These are phyloP conservation scores for Camponotus vicinus DNA, from an alignment of 1,140 invertebrate species.

Conservation along the genomic window DNA sequence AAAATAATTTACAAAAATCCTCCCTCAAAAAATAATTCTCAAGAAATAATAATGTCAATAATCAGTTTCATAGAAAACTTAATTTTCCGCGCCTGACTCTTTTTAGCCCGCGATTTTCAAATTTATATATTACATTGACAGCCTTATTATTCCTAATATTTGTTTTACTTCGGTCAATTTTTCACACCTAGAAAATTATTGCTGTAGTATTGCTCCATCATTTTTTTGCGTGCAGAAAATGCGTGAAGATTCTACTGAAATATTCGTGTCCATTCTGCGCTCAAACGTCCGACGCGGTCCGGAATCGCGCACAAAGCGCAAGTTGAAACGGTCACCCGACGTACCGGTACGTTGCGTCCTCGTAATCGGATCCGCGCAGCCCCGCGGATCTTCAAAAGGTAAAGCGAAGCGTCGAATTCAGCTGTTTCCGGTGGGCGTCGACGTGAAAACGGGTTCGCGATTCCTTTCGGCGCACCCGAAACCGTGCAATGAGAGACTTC, in stretches of 20 bases:
- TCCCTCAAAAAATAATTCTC: no score
- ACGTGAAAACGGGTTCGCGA: slow-evolving; percentile 86
- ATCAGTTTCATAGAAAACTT: no score
- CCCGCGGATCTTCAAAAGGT: slow-evolving; percentile 79
- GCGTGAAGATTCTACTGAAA: neutral
- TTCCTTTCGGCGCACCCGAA: slow-evolving; percentile 72
- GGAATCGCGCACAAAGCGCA: slow-evolving; percentile 29
- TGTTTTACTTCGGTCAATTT: no score
- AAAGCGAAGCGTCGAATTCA: slow-evolving; percentile 79
- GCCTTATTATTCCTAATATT: no score
- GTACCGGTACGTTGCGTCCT: slow-evolving; percentile 79
- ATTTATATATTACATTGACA: no score
- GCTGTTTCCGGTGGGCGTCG: slow-evolving; percentile 86
- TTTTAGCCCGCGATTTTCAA: no score
- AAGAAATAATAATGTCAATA: no score
- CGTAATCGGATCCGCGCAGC: slow-evolving; percentile 84
- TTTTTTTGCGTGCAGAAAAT: no score
- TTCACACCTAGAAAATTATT: no score
- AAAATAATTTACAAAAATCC: no score
- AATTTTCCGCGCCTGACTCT: no score
- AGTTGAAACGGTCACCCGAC: slow-evolving; percentile 83
- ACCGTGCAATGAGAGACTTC: slow-evolving; percentile 64
- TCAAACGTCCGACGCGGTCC: neutral
- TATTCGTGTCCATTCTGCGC: neutral
- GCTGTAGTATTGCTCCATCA: no score